Percentiles rank a stretch among this genome's conserved stretches.
Conservation (phyloP, 2,113 vertebrate genomes). For the Equus quagga region DNA sequence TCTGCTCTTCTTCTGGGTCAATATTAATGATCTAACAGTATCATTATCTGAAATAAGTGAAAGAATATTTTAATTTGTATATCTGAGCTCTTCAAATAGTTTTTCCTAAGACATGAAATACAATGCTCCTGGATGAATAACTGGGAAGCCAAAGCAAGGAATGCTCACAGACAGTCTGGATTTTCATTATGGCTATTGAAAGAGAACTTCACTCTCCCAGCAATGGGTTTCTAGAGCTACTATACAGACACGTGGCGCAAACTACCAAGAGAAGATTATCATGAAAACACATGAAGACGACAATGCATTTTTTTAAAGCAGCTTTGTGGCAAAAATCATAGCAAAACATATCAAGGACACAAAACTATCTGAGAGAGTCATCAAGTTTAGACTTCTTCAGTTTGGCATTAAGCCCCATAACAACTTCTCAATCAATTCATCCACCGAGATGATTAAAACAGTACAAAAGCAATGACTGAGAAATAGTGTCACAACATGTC, state of each 20-base stretch:
- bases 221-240: background rate
- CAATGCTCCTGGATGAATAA: background rate
- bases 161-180: background rate
- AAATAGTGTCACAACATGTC: background rate
- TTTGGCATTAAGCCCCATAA: background rate
- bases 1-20: conserved; percentile 28
- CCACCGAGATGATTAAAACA: background rate
- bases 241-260: background rate
- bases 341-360: background rate
- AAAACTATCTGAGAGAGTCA: background rate
- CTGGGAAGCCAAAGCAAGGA: background rate
- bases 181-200: background rate
- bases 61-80: conserved; percentile 45
- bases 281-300: background rate
- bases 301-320: background rate
- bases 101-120: conserved; percentile 15
- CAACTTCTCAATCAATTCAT: background rate
- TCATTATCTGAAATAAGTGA: conserved; percentile 50
- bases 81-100: background rate
- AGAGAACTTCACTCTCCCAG: background rate
- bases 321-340: background rate
- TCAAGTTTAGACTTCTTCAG: background rate
- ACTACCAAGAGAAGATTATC: background rate
- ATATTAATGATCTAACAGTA: conserved; percentile 25
- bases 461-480: background rate